phyloP scores from a whole-genome alignment of 2,888 invertebrate genomes.

The Caenorhabditis afra region DNA sequence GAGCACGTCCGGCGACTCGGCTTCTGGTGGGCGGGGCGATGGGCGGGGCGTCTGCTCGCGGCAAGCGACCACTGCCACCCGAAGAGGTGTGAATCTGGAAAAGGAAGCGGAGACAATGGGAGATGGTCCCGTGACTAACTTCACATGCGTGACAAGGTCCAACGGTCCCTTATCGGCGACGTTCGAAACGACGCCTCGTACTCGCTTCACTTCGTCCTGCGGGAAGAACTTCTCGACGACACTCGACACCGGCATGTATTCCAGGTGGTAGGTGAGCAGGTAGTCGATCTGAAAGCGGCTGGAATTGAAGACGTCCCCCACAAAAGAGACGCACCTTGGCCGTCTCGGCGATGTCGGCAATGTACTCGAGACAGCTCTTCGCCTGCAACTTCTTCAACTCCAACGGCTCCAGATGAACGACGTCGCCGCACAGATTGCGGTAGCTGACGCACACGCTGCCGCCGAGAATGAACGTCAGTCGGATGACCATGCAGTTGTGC shows the following conservation, averaged over 20 bases:
- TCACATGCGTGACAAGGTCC: slow-evolving; percentile 56
- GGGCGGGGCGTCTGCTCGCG: slow-evolving; percentile 58
- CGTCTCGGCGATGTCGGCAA: slow-evolving; percentile 77
- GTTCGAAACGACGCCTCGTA: slow-evolving; percentile 56
- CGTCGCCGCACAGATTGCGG: slow-evolving; percentile 46
- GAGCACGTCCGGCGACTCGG: slow-evolving; percentile 14
- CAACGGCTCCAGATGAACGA: slow-evolving; percentile 78
- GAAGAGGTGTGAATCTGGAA: slow-evolving; percentile 75
- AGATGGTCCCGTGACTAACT: too few species aligned
- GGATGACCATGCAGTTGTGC: slow-evolving; percentile 52
- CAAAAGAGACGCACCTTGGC: slow-evolving; percentile 68
- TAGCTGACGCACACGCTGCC: slow-evolving; percentile 64
- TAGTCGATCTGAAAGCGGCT: slow-evolving; percentile 50
- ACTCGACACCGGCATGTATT: slow-evolving; percentile 45
- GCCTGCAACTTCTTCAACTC: slow-evolving; percentile 79
- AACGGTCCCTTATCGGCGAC: slow-evolving; percentile 65
- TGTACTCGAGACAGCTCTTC: slow-evolving; percentile 77
- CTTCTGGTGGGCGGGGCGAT: slow-evolving; percentile 42
- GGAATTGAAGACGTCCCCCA: background rate
- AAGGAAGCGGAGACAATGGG: background rate
- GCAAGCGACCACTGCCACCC: slow-evolving; percentile 79
- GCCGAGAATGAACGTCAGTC: slow-evolving; percentile 54
- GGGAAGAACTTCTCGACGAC: slow-evolving; percentile 37
- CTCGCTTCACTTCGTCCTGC: slow-evolving; percentile 42
- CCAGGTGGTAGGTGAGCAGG: slow-evolving; percentile 40